Evolutionary conservation across 2,113 vertebrate species (phyloP).

Genomic region (Phoenicopterus ruber): DNA sequence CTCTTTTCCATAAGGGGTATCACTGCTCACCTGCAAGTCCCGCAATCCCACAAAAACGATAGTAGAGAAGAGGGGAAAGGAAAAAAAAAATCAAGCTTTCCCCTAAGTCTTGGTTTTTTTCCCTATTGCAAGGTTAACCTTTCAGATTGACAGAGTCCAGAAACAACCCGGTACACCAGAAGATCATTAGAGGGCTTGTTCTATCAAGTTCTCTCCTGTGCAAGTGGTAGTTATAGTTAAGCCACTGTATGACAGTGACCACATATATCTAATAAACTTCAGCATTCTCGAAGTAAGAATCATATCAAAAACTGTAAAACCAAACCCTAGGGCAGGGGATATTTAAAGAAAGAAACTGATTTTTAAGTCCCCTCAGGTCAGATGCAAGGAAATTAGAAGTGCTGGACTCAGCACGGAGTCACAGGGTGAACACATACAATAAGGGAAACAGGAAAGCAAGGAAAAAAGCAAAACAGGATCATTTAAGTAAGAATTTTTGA

Average conservation of each 20-base stretch:
- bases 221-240: background rate
- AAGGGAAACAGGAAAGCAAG: background rate
- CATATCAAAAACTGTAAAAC: background rate
- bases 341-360: background rate
- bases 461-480: background rate
- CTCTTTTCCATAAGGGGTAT: background rate
- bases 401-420: background rate
- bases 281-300: background rate
- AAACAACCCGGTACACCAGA: background rate
- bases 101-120: background rate
- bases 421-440: background rate
- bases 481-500: background rate
- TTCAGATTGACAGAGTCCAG: background rate
- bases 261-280: background rate
- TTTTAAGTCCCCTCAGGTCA: background rate
- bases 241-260: background rate
- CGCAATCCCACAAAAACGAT: rapidly evolving
- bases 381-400: background rate
- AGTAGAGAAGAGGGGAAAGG: background rate
- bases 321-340: background rate
- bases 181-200: background rate
- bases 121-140: background rate
- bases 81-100: background rate
- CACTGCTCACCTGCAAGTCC: background rate
- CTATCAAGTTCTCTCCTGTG: background rate